phyloP scores from a whole-genome alignment of 2,888 invertebrate species.

The Taphrorychus bicolor region DNA sequence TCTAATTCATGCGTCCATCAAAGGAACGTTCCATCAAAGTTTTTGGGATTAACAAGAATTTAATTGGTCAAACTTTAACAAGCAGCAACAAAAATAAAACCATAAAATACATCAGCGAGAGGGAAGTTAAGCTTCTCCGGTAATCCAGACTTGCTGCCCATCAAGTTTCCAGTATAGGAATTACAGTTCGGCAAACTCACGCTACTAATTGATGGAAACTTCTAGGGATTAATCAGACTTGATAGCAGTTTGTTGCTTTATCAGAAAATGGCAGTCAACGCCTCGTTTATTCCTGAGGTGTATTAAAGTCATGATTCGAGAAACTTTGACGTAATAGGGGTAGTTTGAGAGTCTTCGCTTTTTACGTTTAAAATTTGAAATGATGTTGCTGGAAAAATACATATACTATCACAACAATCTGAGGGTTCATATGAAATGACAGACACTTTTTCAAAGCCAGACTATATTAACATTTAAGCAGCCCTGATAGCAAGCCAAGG shows the following conservation, averaged over 20 bases:
- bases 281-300: background rate
- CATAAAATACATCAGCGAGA: slow-evolving; percentile 5
- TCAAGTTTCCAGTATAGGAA: slow-evolving; percentile 42
- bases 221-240: slow-evolving; percentile 41
- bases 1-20: background rate
- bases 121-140: background rate
- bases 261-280: slow-evolving; percentile 6
- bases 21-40: background rate
- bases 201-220: slow-evolving; percentile 58
- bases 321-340: background rate
- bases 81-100: slow-evolving; percentile 1
- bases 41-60: background rate
- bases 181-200: slow-evolving; percentile 56
- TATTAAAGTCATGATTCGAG: background rate
- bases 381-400: too few relatives aligned
- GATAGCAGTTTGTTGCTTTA: slow-evolving; percentile 10
- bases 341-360: too few relatives aligned
- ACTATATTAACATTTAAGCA: too few relatives aligned
- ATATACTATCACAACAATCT: too few relatives aligned
- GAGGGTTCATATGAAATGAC: too few relatives aligned
- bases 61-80: slow-evolving; percentile 2
- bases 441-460: too few relatives aligned
- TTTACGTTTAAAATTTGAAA: too few relatives aligned
- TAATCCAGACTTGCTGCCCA: slow-evolving; percentile 7
- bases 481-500: slow-evolving; percentile 5